A percentile compares a stretch with the other conserved stretches of the same genome.
phyloP scores from a whole-genome alignment of 2,113 vertebrate species.

The Lanius collurio region DNA sequence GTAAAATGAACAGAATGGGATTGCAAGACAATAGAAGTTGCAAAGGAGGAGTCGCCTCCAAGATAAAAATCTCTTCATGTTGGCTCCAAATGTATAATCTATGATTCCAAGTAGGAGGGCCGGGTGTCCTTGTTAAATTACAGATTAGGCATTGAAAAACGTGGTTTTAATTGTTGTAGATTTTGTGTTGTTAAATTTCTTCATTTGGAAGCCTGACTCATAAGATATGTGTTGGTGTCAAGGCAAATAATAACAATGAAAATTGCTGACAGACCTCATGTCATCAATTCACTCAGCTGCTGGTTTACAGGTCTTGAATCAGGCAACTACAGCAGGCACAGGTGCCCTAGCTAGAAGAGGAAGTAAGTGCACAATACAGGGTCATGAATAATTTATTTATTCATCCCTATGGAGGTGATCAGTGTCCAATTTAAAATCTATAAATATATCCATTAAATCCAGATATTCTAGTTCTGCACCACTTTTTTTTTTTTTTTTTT shows the following conservation, averaged over 20 bases:
- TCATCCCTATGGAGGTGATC: neutral
- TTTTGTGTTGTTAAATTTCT: neutral
- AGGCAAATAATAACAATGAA: neutral
- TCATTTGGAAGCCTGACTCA: neutral
- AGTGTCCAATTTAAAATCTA: neutral
- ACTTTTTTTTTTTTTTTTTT: neutral
- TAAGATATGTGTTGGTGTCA: neutral
- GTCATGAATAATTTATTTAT: neutral
- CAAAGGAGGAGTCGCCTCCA: neutral
- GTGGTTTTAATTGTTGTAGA: neutral
- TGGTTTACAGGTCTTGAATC: neutral
- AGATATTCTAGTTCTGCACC: neutral
- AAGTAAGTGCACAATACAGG: neutral
- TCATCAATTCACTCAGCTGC: neutral
- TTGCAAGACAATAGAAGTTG: neutral
- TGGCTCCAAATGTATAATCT: neutral
- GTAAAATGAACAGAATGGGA: neutral
- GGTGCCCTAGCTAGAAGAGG: neutral
- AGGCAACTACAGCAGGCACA: neutral
- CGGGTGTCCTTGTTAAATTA: neutral
- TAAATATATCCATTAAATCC: neutral
- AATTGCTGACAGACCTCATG: neutral
- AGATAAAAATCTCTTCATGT: neutral
- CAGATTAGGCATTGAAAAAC: neutral
- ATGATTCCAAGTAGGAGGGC: neutral